phyloP scores from a whole-genome alignment of 2,888 invertebrate species.

The Ernsta delagoae region DNA sequence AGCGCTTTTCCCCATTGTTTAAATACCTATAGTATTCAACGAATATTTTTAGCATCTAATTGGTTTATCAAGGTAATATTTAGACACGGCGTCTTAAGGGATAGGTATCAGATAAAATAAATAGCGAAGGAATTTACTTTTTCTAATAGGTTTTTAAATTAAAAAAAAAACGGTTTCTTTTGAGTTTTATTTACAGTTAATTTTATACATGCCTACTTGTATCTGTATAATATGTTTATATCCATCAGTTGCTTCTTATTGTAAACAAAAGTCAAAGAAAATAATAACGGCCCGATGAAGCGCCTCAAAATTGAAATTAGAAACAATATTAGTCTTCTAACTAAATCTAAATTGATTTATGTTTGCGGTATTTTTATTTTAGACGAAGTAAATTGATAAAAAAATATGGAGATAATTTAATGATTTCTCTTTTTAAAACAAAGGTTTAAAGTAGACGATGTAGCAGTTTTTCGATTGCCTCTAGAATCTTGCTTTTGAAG shows the following conservation, averaged over 20 bases:
- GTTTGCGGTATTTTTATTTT: neutral
- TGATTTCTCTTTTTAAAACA: too few species aligned
- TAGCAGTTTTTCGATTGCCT: neutral
- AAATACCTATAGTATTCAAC: slow-evolving; percentile 44
- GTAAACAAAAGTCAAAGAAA: neutral
- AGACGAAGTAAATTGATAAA: neutral
- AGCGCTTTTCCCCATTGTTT: slow-evolving; percentile 81
- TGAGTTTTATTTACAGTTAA: too few species aligned
- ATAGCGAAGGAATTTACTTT: too few species aligned
- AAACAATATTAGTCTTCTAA: slow-evolving; percentile 13
- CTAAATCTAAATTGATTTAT: neutral
- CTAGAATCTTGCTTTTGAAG: too few species aligned
- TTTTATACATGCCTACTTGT: too few species aligned
- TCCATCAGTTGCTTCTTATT: neutral
- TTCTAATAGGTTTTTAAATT: too few species aligned
- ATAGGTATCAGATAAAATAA: too few species aligned
- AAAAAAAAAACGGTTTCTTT: too few species aligned
- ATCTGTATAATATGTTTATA: too few species aligned
- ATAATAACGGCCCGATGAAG: neutral
- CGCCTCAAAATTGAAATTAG: slow-evolving; percentile 10
- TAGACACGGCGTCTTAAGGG: neutral
- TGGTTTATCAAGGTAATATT: slow-evolving; percentile 5
- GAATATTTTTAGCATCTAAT: slow-evolving; percentile 41
- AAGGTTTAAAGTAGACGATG: too few species aligned
- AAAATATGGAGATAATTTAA: neutral